Evolutionary conservation across 2,797 vertebrate genomes (phyloP).

Genomic region (Darevskia nairensis): DNA sequence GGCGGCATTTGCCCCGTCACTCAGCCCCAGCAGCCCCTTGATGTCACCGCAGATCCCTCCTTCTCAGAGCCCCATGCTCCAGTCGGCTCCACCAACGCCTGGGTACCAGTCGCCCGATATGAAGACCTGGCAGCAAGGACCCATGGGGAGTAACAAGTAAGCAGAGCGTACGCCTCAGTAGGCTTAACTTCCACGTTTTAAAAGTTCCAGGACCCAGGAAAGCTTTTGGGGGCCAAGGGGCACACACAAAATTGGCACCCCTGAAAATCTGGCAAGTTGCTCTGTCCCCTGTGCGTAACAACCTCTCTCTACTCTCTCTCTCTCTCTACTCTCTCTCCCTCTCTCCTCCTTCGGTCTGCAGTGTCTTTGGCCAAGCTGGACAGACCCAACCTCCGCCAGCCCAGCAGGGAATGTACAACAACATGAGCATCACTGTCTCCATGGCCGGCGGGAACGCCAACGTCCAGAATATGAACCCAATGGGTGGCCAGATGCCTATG

Average conservation of each 20-base stretch:
- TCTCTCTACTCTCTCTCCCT: not conserved
- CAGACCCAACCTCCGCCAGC: conserved; percentile 81
- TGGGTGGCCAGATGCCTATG: conserved; percentile 88
- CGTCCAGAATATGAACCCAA: conserved; percentile 87
- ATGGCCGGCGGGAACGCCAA: conserved; percentile 89
- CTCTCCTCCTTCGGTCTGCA: conserved; percentile 65
- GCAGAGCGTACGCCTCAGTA: not conserved
- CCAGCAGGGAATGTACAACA: conserved; percentile 96
- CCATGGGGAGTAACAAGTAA: conserved; percentile 86
- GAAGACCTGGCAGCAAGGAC: conserved; percentile 92
- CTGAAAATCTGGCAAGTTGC: too few species aligned
- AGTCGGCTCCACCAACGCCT: conserved; percentile 85
- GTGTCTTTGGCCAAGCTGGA: conserved; percentile 83
- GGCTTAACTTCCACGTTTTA: not conserved
- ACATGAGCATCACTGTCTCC: conserved; percentile 98
- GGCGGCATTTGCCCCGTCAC: conserved; percentile 85
- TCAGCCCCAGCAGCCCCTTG: conserved; percentile 91
- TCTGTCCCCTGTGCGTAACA: too few species aligned
- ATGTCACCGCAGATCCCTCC: conserved; percentile 90
- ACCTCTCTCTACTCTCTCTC: too few species aligned
- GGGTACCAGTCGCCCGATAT: conserved; percentile 94
- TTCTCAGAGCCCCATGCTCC: conserved; percentile 91
- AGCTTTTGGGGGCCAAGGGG: not conserved
- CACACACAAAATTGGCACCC: too few species aligned
- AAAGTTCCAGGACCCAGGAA: too few species aligned